Evolutionary conservation across 2,888 invertebrate genomes (phyloP).

Genomic region (Baronia brevicornis): DNA sequence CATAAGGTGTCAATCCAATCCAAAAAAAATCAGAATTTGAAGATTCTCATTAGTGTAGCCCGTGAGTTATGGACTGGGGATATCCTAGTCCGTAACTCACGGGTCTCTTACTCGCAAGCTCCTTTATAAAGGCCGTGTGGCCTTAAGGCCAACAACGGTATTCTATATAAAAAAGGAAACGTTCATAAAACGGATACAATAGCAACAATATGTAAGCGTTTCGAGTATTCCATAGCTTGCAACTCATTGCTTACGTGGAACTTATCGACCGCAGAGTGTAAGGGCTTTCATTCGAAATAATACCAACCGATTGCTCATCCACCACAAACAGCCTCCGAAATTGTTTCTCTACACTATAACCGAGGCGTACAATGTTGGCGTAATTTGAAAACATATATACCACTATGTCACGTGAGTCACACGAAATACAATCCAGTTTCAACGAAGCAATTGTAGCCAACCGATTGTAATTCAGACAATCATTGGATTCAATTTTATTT

Average conservation of each 20-base stretch:
- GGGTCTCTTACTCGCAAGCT: no score
- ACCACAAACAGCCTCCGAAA: conserved; percentile 58
- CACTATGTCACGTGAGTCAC: conserved; percentile 12
- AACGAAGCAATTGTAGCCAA: no score
- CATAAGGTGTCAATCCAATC: no score
- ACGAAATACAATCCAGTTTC: neutral
- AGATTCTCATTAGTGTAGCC: no score
- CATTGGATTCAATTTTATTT: no score
- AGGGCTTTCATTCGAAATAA: conserved; percentile 43
- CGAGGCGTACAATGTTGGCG: conserved; percentile 46
- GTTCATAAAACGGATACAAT: neutral
- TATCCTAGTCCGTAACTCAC: no score
- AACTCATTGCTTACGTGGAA: conserved; percentile 20
- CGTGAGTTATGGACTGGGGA: no score
- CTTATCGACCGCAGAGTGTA: conserved; percentile 34
- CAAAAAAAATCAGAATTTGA: no score
- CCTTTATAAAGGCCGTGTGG: no score
- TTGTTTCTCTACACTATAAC: conserved; percentile 49
- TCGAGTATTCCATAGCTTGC: neutral
- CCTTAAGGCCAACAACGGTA: no score
- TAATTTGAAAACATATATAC: conserved; percentile 23
- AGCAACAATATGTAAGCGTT: neutral
- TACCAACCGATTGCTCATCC: conserved; percentile 41
- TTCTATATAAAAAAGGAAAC: no score
- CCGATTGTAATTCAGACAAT: no score